phyloP scores from a whole-genome alignment of 2,797 vertebrate genomes.

The Morus bassanus region DNA sequence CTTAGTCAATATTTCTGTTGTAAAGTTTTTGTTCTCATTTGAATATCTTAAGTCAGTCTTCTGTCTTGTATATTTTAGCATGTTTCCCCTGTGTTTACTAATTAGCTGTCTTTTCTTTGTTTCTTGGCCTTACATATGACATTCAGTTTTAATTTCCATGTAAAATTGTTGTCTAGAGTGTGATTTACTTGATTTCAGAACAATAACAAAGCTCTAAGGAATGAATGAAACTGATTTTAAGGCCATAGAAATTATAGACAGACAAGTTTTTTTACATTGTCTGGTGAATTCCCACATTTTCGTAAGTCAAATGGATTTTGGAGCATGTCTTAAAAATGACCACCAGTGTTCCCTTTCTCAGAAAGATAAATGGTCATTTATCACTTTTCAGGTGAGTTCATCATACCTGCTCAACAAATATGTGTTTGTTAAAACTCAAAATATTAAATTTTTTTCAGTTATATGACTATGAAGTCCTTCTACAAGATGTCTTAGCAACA shows the following conservation, averaged over 20 bases:
- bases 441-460: not conserved
- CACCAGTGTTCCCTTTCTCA: rapidly evolving
- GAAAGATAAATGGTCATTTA: not conserved
- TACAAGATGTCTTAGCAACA: not conserved
- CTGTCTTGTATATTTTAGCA: not conserved
- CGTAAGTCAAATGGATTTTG: not conserved
- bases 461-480: not conserved
- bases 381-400: not conserved
- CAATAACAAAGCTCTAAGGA: not conserved
- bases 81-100: not conserved
- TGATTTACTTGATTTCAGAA: not conserved
- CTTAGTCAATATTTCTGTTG: not conserved
- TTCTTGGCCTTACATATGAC: not conserved
- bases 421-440: conserved; percentile 28
- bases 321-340: not conserved
- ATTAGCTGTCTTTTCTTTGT: not conserved
- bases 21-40: not conserved
- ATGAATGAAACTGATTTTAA: not conserved
- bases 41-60: not conserved
- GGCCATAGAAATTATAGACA: not conserved
- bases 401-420: not conserved
- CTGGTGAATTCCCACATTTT: not conserved
- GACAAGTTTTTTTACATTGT: rapidly evolving
- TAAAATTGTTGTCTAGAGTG: not conserved
- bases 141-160: not conserved